Evolutionary conservation across 1,140 invertebrate species (phyloP).

Genomic region (Macrotrachela quadricornifera): DNA sequence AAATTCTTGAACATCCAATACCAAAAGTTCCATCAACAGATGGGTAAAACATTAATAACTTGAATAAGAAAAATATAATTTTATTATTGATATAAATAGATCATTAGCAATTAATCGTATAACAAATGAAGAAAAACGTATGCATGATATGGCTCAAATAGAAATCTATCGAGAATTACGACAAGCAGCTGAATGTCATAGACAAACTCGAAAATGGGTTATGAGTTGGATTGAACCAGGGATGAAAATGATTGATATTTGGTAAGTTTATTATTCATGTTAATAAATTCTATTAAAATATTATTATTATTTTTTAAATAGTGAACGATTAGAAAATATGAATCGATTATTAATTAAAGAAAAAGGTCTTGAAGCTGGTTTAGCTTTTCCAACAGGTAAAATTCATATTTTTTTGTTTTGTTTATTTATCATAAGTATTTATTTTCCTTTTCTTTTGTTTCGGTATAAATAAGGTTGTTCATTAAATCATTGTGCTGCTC

Average conservation of each 20-base stretch:
- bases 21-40: constrained; percentile 20
- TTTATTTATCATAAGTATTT: too few relatives aligned
- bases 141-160: constrained; percentile 33
- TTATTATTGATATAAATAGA: constrained; percentile 25
- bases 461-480: constrained; percentile 67
- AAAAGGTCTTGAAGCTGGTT: constrained; percentile 76
- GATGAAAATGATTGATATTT: constrained; percentile 97
- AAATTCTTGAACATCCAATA: constrained; percentile 29
- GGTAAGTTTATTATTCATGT: constrained; percentile 31
- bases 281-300: not conserved
- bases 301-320: constrained; percentile 9
- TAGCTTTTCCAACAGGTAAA: constrained; percentile 78
- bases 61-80: not conserved
- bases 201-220: constrained; percentile 77
- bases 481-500: constrained; percentile 90
- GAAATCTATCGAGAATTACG: constrained; percentile 85
- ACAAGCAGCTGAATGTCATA: constrained; percentile 83
- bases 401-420: too few relatives aligned
- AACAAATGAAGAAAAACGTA: constrained; percentile 66
- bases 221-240: constrained; percentile 78
- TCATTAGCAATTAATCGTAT: constrained; percentile 64
- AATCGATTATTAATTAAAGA: constrained; percentile 76
- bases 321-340: constrained; percentile 73
- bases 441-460: too few relatives aligned
- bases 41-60: not conserved